Base-by-base conservation (phyloP, 2,113 vertebrate genomes). In the Thomomys bottae region DNA sequence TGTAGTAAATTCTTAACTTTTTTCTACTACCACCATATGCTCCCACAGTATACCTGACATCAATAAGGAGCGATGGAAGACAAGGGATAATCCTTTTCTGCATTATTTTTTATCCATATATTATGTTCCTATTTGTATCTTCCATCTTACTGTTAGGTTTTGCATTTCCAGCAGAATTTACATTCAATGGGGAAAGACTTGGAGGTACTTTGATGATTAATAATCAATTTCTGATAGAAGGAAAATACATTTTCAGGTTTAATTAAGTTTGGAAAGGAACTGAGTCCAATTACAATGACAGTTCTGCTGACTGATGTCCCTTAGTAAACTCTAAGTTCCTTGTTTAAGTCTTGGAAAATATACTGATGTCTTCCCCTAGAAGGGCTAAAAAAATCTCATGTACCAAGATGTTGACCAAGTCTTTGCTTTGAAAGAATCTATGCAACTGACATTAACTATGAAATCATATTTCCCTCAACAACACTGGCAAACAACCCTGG, bases 261-360 rank as follows among this genome's bases (percentile, higher is more conserved):
- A 40, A 61, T 42, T 63, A 81, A 38, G 18, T 91, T 85, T 63
- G 10, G 45, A 1, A 49, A 63, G 66, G 81, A 21, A 88, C 10
- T 32, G 38, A 73, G 21, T 63, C 24, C 49, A 70, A 3, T 72
- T 73, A 26, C 30, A 79, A 57, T 73, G 79, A 45, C 42, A 72
- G 5, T 63, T 78, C 32, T 81, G 68, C 75, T 91, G 70, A 79
- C 8, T 7, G 54, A 34, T 10, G 1, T 72, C 30, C 23, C 32
- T 85, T 67, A 64, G 12, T 66, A 63, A 77, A 36, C 32, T 84
- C 84, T 89, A 36, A 83, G 12, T 73, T 78, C n/a, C n/a, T 78
- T 32, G 10, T 14, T 36, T 75, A 45, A 8, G 20, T 87, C 72
- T 84, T 75, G 64, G 79, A 72, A 66, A 63, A 2, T 49, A 9